A percentile compares a stretch with the other conserved stretches of the same genome.
These are phyloP conservation scores for Hormiphora californensis DNA, from an alignment of 37 sponge, comb jelly and placozoan genomes.

Conservation along the genomic window DNA sequence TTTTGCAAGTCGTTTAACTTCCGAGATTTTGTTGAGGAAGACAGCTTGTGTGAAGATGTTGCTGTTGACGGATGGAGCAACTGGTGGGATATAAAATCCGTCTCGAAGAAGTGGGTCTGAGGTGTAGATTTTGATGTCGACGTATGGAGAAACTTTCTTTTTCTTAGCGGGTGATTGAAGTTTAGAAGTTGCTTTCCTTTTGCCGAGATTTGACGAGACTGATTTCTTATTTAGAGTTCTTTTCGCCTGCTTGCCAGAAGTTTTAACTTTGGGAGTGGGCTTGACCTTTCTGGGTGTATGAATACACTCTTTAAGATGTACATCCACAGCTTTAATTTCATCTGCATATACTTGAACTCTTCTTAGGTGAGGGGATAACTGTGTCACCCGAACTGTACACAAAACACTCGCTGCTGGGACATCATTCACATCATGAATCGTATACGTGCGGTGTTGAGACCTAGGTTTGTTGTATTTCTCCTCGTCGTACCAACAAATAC, in stretches of 20 bases:
- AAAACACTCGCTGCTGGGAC: background rate
- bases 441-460: background rate
- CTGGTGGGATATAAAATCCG: background rate
- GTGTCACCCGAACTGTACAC: background rate
- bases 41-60: background rate
- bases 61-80: constrained; percentile 14
- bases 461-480: background rate
- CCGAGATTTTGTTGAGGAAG: background rate
- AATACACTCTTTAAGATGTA: background rate
- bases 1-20: background rate
- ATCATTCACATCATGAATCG: constrained; percentile 29
- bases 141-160: background rate
- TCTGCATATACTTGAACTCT: background rate
- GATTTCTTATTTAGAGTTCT: background rate
- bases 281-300: background rate
- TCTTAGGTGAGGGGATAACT: background rate
- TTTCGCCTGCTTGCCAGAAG: background rate
- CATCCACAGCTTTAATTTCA: background rate
- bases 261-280: background rate
- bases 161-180: background rate
- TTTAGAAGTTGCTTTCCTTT: background rate
- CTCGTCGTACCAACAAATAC: constrained; percentile 24
- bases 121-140: background rate
- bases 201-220: background rate
- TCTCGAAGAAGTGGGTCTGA: background rate